These are phyloP conservation scores for Papilio polytes DNA, from an alignment of 1,140 invertebrate genomes.

Conservation along the genomic window DNA sequence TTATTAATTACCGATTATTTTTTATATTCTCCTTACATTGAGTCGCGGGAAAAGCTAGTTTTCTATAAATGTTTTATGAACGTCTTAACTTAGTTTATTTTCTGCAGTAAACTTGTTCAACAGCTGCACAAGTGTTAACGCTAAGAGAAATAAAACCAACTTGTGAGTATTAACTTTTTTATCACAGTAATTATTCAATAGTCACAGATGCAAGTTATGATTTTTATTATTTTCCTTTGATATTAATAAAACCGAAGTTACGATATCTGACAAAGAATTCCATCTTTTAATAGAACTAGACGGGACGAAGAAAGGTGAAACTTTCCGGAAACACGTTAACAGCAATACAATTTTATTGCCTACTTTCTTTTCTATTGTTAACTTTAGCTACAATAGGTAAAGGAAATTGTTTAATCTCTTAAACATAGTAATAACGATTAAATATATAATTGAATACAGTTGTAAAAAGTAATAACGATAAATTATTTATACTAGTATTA, in stretches of 20 bases:
- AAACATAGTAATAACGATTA: neutral
- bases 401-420: constrained; percentile 4
- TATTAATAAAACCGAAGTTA: neutral
- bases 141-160: neutral
- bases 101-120: constrained; percentile 6
- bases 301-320: neutral
- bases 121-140: constrained; percentile 8
- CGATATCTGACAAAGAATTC: neutral
- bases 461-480: too few species aligned
- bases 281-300: neutral
- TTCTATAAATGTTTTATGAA: too few species aligned
- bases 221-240: neutral
- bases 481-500: too few species aligned
- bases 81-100: neutral
- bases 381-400: neutral
- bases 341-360: constrained; percentile 1
- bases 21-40: too few species aligned
- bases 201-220: neutral
- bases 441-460: neutral
- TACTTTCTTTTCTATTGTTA: constrained; percentile 9
- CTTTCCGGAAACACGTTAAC: neutral
- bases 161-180: neutral
- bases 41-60: too few species aligned
- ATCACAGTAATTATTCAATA: neutral
- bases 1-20: too few species aligned